A percentile compares a stretch with the other conserved stretches of the same genome.
Evolutionary conservation across 2,113 vertebrate genomes (phyloP).

Genomic region (Pleuronectes platessa): DNA sequence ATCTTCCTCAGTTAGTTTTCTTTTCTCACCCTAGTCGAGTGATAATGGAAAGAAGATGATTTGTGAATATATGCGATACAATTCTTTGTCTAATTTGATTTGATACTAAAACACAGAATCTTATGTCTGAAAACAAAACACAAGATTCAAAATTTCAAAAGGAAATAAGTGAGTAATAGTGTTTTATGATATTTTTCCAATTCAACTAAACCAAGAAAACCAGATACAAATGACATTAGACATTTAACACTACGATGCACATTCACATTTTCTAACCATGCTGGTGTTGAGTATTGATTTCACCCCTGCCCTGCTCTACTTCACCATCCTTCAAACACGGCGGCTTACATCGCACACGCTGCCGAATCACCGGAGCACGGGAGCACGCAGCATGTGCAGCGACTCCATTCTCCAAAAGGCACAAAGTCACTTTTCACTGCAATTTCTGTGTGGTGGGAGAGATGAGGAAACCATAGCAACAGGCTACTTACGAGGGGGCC

Average conservation of each 20-base stretch:
- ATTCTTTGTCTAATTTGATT: too few relatives aligned
- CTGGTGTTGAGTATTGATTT: not conserved
- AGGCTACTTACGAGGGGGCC: conserved; percentile 92
- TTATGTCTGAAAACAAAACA: too few relatives aligned
- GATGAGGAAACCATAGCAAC: conserved; percentile 71
- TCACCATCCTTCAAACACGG: not conserved
- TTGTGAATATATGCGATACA: too few relatives aligned
- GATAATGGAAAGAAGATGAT: too few relatives aligned
- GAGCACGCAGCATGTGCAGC: not conserved
- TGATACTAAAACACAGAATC: too few relatives aligned
- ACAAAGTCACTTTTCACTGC: conserved; percentile 45
- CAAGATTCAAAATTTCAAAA: too few relatives aligned
- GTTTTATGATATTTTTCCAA: too few relatives aligned
- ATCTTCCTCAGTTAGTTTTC: too few relatives aligned
- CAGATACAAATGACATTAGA: too few relatives aligned
- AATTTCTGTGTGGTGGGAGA: conserved; percentile 40
- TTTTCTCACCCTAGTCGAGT: too few relatives aligned
- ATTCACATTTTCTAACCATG: not conserved
- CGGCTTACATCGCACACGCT: conserved; percentile 2
- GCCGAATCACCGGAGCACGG: not conserved
- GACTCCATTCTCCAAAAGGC: conserved; percentile 43
- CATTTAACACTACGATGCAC: not conserved
- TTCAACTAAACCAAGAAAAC: too few relatives aligned
- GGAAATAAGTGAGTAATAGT: too few relatives aligned
- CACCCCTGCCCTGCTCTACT: not conserved